A percentile compares a stretch with the other conserved stretches of the same genome.
These are phyloP conservation scores for Gymnocheta viridis DNA, from an alignment of 2,888 invertebrate species.

Conservation along the genomic window DNA sequence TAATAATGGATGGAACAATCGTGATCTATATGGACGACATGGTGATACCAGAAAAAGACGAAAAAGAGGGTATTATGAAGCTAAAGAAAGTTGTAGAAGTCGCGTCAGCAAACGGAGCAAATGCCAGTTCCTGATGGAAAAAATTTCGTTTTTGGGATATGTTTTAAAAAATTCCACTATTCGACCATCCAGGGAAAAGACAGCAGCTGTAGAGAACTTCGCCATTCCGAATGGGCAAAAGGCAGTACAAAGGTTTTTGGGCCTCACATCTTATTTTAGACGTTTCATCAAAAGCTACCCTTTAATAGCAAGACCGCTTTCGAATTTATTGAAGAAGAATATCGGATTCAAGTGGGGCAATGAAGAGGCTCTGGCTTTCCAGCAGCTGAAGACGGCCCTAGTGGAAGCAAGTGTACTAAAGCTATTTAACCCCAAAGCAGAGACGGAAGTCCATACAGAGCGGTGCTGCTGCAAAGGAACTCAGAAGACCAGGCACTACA, in stretches of 20 bases:
- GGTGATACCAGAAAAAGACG: not conserved
- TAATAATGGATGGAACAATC: not conserved
- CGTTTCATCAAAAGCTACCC: not conserved
- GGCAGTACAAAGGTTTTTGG: constrained; percentile 3
- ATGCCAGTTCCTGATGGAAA: not conserved
- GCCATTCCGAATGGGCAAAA: not conserved
- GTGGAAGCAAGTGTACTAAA: not conserved
- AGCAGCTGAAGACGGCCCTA: no score
- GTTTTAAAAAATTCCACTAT: not conserved
- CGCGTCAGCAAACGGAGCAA: not conserved
- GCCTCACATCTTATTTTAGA: not conserved
- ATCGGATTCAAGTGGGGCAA: no score
- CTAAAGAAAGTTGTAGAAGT: not conserved
- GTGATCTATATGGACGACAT: constrained; percentile 13
- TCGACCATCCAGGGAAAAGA: not conserved
- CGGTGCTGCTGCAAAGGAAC: not conserved
- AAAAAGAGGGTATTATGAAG: not conserved
- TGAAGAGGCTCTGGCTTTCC: no score
- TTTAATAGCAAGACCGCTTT: not conserved
- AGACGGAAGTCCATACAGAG: not conserved
- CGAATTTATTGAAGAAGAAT: not conserved
- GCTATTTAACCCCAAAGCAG: not conserved
- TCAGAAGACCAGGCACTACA: not conserved
- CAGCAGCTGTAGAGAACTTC: not conserved
- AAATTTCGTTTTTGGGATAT: not conserved